These are phyloP conservation scores for Parazoanthus atlanticus DNA, from an alignment of 92 coral and sea anemone genomes.

Conservation along the genomic window DNA sequence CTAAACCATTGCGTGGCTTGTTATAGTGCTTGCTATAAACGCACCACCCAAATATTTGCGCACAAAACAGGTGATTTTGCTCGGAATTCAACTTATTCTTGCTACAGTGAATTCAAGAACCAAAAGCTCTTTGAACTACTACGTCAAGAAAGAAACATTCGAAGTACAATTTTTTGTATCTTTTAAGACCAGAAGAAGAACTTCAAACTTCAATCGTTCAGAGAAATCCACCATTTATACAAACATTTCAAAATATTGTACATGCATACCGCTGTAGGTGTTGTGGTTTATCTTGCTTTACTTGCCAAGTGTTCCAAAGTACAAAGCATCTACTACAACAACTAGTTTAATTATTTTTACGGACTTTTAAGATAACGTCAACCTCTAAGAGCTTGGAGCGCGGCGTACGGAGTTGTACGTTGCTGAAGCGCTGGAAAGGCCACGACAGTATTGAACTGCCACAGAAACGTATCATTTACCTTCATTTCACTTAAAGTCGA, in stretches of 20 bases:
- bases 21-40: not conserved
- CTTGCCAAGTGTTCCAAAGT: not conserved
- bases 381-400: no score
- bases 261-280: not conserved
- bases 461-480: not conserved
- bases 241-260: not conserved
- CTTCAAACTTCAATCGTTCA: not conserved
- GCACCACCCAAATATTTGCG: not conserved
- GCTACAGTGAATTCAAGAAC: no score
- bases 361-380: not conserved
- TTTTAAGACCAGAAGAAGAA: not conserved
- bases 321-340: not conserved
- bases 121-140: no score
- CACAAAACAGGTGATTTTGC: not conserved
- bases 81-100: not conserved
- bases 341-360: no score
- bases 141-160: not conserved
- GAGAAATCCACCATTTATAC: no score
- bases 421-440: not conserved
- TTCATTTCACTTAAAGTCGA: not conserved
- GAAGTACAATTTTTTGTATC: not conserved
- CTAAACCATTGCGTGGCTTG: not conserved
- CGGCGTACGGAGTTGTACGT: not conserved
- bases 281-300: not conserved
- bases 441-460: not conserved